Base-by-base conservation (phyloP, 1,140 invertebrate genomes). In the Branchinecta lynchi region DNA sequence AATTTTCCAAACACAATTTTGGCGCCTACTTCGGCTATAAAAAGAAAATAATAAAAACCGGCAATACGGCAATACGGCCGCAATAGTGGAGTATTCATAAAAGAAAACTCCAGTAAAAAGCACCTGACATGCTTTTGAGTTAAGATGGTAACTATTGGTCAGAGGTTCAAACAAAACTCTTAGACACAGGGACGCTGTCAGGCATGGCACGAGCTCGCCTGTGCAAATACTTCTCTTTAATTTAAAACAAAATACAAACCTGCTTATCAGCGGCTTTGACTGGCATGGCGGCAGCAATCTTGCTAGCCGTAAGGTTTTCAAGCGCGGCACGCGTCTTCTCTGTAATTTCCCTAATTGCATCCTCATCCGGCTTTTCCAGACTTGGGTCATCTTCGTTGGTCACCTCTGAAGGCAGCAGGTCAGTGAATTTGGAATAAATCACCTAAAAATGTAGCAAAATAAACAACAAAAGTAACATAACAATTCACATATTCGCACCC, bases 371-470 rank as follows among this genome's bases (percentile, higher is more conserved):
- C 74, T 89, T 88, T 76, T 92, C 86, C 7, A 99, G 80, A 45
- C 84, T 84, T 6, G 91, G 88, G 76, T 98, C 95, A 78, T 95
- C 90, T 78, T 96, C 92, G 46, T 88, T 86, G 20, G 92, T 82
- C 0, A 98, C 88, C 80, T 96, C 92, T n/a, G 92, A 87, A 8
- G 95, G 93, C 44, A 98, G 80, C 0, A 98, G 80, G 77, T 99
- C 96, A 70, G 87, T 89, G 69, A 96, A 84, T 77, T 97, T 98
- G 0, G 93, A 93, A 78, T 98, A 98, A 0, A 99, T 89, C 71
- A 97, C 90, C 87, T 90, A 77, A 7, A 81, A 81, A 71, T 60
- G 67, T 44, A 71, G 68, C 46, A 32, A 10, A 10, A 45, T 32
- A 32, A 32, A 32, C 32, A 32, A 32, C 32, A 32, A 32, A 32